Conservation (phyloP, 2,888 invertebrate genomes). For the Papilio elwesi region DNA sequence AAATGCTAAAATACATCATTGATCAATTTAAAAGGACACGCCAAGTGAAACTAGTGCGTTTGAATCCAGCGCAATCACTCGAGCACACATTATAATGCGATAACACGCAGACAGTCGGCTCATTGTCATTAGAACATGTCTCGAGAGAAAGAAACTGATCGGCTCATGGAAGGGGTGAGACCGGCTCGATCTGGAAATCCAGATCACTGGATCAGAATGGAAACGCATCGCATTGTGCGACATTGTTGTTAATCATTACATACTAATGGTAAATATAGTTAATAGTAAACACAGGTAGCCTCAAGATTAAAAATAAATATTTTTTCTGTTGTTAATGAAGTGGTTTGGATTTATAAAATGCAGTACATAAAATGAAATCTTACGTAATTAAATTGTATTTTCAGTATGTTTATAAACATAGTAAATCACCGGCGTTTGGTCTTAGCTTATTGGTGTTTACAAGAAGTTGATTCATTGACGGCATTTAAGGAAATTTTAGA, state of each 20-base stretch:
- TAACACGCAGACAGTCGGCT: slow-evolving; percentile 20
- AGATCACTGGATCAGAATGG: slow-evolving; percentile 25
- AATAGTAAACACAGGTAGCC: no score
- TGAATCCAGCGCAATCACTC: slow-evolving; percentile 4
- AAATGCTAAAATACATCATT: background rate
- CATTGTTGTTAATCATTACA: background rate
- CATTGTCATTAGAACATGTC: slow-evolving; percentile 22
- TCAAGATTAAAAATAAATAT: no score
- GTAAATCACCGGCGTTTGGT: no score
- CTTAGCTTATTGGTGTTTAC: background rate
- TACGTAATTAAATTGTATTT: no score
- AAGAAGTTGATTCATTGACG: background rate
- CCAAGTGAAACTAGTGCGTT: slow-evolving; percentile 22
- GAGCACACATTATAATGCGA: slow-evolving; percentile 18
- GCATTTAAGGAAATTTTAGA: background rate
- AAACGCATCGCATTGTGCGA: slow-evolving; percentile 1
- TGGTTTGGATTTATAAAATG: no score
- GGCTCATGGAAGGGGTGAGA: slow-evolving; percentile 26
- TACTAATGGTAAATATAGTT: background rate
- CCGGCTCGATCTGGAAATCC: slow-evolving; percentile 17
- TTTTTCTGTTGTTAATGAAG: no score
- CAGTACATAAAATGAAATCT: no score
- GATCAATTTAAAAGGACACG: background rate
- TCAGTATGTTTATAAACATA: no score
- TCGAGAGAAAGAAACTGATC: slow-evolving; percentile 17